Conservation (phyloP, 2,888 invertebrate genomes). For the Agrochola lota region DNA sequence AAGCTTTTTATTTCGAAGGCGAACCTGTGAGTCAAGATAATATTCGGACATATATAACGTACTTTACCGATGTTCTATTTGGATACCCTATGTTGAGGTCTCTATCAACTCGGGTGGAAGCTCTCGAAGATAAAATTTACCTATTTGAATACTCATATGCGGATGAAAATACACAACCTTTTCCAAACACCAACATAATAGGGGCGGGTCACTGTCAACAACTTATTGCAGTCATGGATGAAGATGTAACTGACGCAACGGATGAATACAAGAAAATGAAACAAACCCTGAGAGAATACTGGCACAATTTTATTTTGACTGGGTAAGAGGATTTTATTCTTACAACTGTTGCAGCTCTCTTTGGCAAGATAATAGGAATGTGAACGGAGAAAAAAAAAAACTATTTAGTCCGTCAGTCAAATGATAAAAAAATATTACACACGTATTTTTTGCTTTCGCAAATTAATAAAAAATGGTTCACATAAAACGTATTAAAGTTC, state of each 20-base stretch:
- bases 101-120: conserved; percentile 63
- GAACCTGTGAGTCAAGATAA: conserved; percentile 55
- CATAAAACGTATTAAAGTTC: no score
- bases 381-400: no score
- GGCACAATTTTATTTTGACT: conserved; percentile 67
- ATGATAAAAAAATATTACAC: no score
- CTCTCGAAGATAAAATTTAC: conserved; percentile 70
- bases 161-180: conserved; percentile 60
- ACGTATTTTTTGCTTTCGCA: no score
- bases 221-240: conserved; percentile 55
- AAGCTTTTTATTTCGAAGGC: conserved; percentile 75
- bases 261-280: conserved; percentile 62
- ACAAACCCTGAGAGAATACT: conserved; percentile 59
- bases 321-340: conserved; percentile 61
- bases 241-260: conserved; percentile 40
- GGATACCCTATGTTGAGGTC: conserved; percentile 71
- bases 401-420: no score
- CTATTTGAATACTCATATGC: conserved; percentile 75
- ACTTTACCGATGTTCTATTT: conserved; percentile 79
- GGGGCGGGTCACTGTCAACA: conserved; percentile 74
- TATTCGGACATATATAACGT: conserved; percentile 64
- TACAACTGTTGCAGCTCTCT: background rate
- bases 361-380: background rate
- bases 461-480: no score
- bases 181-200: conserved; percentile 65